Conservation (phyloP, 2,797 vertebrate species). For the Acomys russatus region DNA sequence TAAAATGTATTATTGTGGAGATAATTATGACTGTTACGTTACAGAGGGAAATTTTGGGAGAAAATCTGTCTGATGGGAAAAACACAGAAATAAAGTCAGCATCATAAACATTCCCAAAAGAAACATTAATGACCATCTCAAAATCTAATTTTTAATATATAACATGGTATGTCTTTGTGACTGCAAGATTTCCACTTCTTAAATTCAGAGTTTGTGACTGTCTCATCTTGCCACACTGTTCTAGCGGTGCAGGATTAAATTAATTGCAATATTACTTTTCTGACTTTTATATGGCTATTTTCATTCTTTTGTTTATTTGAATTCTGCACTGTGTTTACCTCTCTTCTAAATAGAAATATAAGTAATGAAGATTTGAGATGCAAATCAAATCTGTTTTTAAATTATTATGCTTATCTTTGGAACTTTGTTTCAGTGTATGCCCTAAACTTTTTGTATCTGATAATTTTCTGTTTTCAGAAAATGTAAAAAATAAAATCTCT, state of each 20-base stretch:
- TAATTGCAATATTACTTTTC: not conserved
- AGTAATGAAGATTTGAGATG: slow-evolving; percentile 4
- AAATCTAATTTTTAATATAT: not conserved
- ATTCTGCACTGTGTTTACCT: not conserved
- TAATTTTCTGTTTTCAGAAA: too few relatives aligned
- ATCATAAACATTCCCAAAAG: not conserved
- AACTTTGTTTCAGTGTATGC: not conserved
- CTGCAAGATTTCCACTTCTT: not conserved
- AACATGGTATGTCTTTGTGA: not conserved
- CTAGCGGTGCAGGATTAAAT: not conserved
- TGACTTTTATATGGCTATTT: not conserved
- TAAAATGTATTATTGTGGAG: not conserved
- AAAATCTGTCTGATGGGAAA: not conserved
- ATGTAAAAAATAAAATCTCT: too few relatives aligned
- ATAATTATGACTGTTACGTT: not conserved
- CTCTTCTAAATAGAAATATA: not conserved
- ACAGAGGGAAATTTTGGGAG: not conserved
- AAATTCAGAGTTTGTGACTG: slow-evolving; percentile 1
- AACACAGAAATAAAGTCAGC: not conserved
- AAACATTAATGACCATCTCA: not conserved
- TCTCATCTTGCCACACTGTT: not conserved
- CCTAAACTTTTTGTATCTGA: not conserved
- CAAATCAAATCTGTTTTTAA: not conserved
- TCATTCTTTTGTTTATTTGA: not conserved
- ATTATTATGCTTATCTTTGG: not conserved